Evolutionary conservation across 2,888 invertebrate species (phyloP).

Genomic region (Sclerodermus sp.): DNA sequence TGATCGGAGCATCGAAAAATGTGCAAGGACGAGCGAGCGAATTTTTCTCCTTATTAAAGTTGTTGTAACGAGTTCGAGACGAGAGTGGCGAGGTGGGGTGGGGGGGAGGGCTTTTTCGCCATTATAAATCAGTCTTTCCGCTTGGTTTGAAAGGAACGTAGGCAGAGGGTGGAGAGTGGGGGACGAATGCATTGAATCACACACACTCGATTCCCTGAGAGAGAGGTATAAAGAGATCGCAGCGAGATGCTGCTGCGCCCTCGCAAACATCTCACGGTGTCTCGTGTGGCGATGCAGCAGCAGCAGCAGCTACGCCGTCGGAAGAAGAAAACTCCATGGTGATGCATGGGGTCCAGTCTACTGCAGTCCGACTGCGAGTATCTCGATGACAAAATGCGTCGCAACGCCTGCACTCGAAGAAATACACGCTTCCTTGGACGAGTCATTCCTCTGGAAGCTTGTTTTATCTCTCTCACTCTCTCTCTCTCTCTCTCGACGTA

Average conservation of each 20-base stretch:
- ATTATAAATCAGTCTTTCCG: slow-evolving; percentile 7
- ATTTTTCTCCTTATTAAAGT: too few relatives aligned
- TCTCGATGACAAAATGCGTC: slow-evolving; percentile 24
- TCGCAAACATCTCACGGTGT: slow-evolving; percentile 7
- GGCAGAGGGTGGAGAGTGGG: background rate
- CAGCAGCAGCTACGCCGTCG: background rate
- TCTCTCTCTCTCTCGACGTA: background rate
- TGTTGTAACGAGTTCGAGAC: too few relatives aligned
- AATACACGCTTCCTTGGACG: too few relatives aligned
- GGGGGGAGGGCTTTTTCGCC: too few relatives aligned
- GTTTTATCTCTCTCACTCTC: background rate
- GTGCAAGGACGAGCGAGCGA: too few relatives aligned
- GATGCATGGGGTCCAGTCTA: slow-evolving; percentile 13
- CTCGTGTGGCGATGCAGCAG: slow-evolving; percentile 2
- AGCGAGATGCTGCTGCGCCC: background rate
- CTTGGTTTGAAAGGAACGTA: slow-evolving; percentile 4
- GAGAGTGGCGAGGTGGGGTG: too few relatives aligned
- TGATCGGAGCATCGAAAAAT: too few relatives aligned
- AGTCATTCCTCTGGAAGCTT: too few relatives aligned
- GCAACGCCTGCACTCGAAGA: background rate
- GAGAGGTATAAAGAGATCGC: background rate
- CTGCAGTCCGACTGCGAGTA: slow-evolving; percentile 12
- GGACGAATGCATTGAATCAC: slow-evolving; percentile 1
- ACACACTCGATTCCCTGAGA: too few relatives aligned
- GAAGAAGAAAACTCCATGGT: slow-evolving; percentile 13